A percentile compares a stretch with the other conserved stretches of the same genome.
Conservation (phyloP, 2,888 invertebrate species). For the Lapara coniferarum region DNA sequence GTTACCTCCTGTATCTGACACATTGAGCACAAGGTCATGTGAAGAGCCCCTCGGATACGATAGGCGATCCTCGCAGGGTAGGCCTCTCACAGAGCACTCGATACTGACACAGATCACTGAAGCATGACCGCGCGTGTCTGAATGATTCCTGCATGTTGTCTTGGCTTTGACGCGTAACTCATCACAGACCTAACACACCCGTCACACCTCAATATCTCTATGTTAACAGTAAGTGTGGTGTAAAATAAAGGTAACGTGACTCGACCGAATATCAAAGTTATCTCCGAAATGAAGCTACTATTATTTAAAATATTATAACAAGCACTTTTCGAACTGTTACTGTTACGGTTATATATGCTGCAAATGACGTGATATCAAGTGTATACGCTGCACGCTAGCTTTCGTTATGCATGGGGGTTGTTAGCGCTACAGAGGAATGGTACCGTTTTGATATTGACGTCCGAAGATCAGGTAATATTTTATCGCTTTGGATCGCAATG, state of each 20-base stretch:
- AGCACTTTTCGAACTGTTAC: slow-evolving; percentile 65
- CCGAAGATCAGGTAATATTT: slow-evolving; percentile 75
- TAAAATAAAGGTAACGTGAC: slow-evolving; percentile 16
- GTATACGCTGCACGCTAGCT: slow-evolving; percentile 82
- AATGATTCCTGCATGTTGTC: slow-evolving; percentile 79
- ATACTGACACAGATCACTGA: slow-evolving; percentile 58
- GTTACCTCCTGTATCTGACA: slow-evolving; percentile 55
- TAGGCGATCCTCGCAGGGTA: slow-evolving; percentile 49
- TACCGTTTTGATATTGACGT: slow-evolving; percentile 63
- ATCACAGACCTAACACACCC: slow-evolving; percentile 58
- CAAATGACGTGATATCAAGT: slow-evolving; percentile 77
- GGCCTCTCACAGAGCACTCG: slow-evolving; percentile 71
- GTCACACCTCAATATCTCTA: slow-evolving; percentile 46
- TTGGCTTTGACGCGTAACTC: slow-evolving; percentile 78
- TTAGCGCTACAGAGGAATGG: slow-evolving; percentile 79
- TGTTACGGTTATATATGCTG: slow-evolving; percentile 34
- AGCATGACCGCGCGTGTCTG: slow-evolving; percentile 77
- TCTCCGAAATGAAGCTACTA: slow-evolving; percentile 37
- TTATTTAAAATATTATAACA: slow-evolving; percentile 59
- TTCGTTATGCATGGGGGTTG: slow-evolving; percentile 83
- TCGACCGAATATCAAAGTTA: slow-evolving; percentile 24
- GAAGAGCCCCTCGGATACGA: slow-evolving; percentile 38
- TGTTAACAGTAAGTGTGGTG: slow-evolving; percentile 45
- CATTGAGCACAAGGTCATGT: slow-evolving; percentile 47
- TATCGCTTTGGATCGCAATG: slow-evolving; percentile 76